Evolutionary conservation across 2,888 invertebrate genomes (phyloP), one percentile per base, ranked within the genome.

Genomic region (Morpho achilles): DNA sequence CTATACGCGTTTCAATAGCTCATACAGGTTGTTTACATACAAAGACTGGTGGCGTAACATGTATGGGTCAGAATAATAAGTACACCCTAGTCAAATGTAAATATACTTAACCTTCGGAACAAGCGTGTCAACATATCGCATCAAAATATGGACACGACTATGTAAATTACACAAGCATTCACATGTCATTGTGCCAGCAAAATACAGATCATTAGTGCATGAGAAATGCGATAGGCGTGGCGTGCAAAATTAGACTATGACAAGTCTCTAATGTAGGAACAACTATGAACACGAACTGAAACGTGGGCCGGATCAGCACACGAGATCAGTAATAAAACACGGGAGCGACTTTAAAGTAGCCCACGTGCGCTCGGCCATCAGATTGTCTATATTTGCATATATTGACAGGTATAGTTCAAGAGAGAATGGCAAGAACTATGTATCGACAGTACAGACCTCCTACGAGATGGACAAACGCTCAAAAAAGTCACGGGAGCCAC

Each of bases 361-460:
- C 84, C 84, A 84, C 87, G 86, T 84, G 81, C 79, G 66, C 68
- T 59, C 67, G 64, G 69, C 69, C 78, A 85, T 86, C 84, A 74
- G 87, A 87, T 87, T 80, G 69, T 61, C 58, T 59, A 62, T 67
- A 87, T 90, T 90, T 86, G 85, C 89, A 88, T 90, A 79, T 76
- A 83, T 85, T 82, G 83, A 84, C 84, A 82, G 82, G 77, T 84
- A 56, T 56, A 54, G 16, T 39, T 44, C 56, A 60, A 45, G 56
- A 54, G 59, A 58, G 9, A 9, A 16, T n/a, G 41, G 39, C 8
- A 1, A 9, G 32, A 32, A 32, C 32, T 32, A 32, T 32, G 32
- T 5, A 32, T 32, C 32, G 32, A 32, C 32, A 32, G 16, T 1
- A 1, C 16, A 16, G 16, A 16, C 1, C 16, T 1, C 1, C 16